Evolutionary conservation across 2,888 invertebrate genomes (phyloP), one percentile per base, ranked within the genome.

Genomic region (Villa cingulata): DNA sequence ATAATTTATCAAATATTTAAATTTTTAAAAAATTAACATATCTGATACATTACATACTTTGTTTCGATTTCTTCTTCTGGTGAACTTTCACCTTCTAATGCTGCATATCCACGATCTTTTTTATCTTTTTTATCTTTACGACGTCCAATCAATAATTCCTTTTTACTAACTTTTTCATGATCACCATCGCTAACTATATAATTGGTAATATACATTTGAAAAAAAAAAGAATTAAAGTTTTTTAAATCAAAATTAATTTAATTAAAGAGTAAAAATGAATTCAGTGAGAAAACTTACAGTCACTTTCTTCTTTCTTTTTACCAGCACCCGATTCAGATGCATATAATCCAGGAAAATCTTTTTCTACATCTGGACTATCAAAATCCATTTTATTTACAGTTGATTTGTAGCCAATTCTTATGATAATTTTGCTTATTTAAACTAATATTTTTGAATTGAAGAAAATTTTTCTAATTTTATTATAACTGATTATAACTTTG

Each of bases 11-110:
- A n/a, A n/a, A n/a, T n/a, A 57, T 45, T 56, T 56, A 47, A 55
- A 56, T 34, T 19, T 43, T 15, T 17, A 48, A 17, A 45, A 41
- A 37, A 40, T 20, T 42, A 46, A 43, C 16, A 14, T 18, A n/a
- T 58, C 47, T 41, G 15, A 10, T n/a, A 39, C 34, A n/a, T n/a
- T 23, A 42, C 5, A 51, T 69, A 86, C 86, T 84, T 86, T 5
- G 82, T 80, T 69, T 87, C 88, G 37, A 80, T 74, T 59, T 86
- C 87, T 59, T 89, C 89, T 63, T 91, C 91, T 6, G 86, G 88
- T 1, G 92, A 92, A 62, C 92, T 91, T 68, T 90, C 90, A 38
- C 91, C 92, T 68, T 88, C 92, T 57, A 94, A 73, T 20, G 91
- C 88, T 42, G 89, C 89, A 75, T 94, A 94, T 3, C 92, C 91